Evolutionary conservation across 2,113 vertebrate genomes (phyloP), one percentile per base, ranked within the genome.

Genomic region (Clupea harengus): DNA sequence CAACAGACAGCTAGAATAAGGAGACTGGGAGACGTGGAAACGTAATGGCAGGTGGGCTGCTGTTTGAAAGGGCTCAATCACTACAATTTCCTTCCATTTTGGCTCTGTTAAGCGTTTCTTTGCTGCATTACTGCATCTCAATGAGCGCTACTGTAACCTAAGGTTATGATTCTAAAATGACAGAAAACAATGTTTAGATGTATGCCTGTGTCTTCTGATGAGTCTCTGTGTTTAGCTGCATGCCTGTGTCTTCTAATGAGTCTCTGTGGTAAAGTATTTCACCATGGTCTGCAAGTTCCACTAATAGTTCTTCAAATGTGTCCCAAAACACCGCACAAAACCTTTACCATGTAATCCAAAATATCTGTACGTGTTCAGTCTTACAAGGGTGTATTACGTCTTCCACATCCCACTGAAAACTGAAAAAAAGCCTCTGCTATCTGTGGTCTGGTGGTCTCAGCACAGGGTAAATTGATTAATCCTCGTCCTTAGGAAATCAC

Each of bases 391-490:
- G 22, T 64, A 15, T 45, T 22, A 49, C 50, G 81, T 60, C 25
- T 72, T 32, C 8, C 28, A 32, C 25, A 32, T 32, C 28, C 64
- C 25, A 32, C 64, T 4, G 25, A 85, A 75, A 75, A 67, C 49
- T 57, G 25, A 44, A 20, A 89, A 81, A 47, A 94, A 95, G 1
- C 39, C 39, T 39, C 93, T 90, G 92, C 91, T 85, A 94, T 86
- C 95, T 95, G 94, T 94, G 89, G 94, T 90, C 91, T 90, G 89
- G 84, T 88, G 91, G 94, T 95, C 95, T 95, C 95, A 94, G 93
- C 92, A 91, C 91, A 90, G 91, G 93, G 95, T 92, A 96, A 95
- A 96, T 90, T 95, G 95, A 96, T 96, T 97, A 96, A 96, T 95
- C 96, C 96, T 90, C 87, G 91, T 95, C 94, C 94, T 95, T 92